phyloP scores from a whole-genome alignment of 2,888 invertebrate genomes.

The Phaedon cochleariae region DNA sequence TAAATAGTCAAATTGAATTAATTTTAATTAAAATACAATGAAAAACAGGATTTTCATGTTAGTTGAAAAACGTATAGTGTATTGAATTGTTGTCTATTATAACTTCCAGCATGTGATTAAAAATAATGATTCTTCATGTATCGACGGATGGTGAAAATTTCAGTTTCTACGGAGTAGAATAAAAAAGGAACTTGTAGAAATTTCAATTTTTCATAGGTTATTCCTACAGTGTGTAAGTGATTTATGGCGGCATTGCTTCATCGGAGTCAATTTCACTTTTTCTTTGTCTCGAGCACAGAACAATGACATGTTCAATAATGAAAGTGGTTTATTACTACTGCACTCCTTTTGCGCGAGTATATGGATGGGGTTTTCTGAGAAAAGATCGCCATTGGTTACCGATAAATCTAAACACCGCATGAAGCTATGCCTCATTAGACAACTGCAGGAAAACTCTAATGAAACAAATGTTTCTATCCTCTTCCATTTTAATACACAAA shows the following conservation, averaged over 20 bases:
- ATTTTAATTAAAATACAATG: too few relatives aligned
- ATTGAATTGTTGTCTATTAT: too few relatives aligned
- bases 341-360: background rate
- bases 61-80: background rate
- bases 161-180: too few relatives aligned
- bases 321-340: constrained; percentile 22
- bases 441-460: background rate
- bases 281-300: constrained; percentile 21
- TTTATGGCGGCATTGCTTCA: constrained; percentile 23
- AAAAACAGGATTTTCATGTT: too few relatives aligned
- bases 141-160: constrained; percentile 15
- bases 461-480: background rate
- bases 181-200: constrained; percentile 17
- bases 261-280: constrained; percentile 29
- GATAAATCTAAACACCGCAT: background rate
- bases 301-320: constrained; percentile 19
- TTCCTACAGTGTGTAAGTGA: constrained; percentile 22
- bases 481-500: background rate
- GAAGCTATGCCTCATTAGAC: background rate
- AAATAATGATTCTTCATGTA: too few relatives aligned
- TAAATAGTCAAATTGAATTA: too few relatives aligned
- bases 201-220: constrained; percentile 25
- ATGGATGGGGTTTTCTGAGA: constrained; percentile 10
- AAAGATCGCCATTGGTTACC: background rate
- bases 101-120: too few relatives aligned